phyloP scores from a whole-genome alignment of 2,888 invertebrate species.

The Bugulina stolonifera region DNA sequence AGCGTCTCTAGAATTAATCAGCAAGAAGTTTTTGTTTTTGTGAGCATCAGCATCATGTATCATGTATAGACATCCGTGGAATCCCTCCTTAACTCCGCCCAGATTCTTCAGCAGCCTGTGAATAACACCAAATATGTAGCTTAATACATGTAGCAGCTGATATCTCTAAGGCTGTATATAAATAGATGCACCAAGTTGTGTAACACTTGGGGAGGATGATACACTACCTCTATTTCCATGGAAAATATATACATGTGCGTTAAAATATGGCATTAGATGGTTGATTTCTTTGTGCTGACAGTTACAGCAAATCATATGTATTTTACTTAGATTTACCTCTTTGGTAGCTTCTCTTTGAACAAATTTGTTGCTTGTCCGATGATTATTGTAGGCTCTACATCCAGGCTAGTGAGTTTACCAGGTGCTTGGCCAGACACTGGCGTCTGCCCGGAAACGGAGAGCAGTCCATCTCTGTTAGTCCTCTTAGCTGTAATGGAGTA shows the following conservation, averaged over 20 bases:
- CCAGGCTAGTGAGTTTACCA: not conserved
- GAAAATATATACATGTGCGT: too few species aligned
- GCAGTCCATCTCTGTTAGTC: not conserved
- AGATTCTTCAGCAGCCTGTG: not conserved
- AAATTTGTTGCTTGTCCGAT: not conserved
- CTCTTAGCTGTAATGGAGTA: not conserved
- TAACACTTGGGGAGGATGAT: too few species aligned
- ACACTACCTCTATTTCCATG: too few species aligned
- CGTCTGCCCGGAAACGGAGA: not conserved
- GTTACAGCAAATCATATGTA: too few species aligned
- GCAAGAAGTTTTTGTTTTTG: slow-evolving; percentile 1
- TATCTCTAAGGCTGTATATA: too few species aligned
- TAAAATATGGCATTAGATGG: too few species aligned
- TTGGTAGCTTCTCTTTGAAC: not conserved
- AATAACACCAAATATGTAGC: not conserved
- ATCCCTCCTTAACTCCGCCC: not conserved
- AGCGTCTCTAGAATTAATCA: not conserved
- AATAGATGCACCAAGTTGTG: too few species aligned
- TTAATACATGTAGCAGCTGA: too few species aligned
- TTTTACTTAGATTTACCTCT: slow-evolving; percentile 4
- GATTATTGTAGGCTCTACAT: not conserved
- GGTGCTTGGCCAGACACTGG: not conserved
- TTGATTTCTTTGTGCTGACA: too few species aligned
- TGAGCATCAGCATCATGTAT: not conserved
- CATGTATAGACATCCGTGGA: not conserved